A percentile compares a stretch with the other conserved stretches of the same genome.
These are phyloP conservation scores for Chaetops frenatus DNA, from an alignment of 2,113 vertebrate species.

Conservation along the genomic window DNA sequence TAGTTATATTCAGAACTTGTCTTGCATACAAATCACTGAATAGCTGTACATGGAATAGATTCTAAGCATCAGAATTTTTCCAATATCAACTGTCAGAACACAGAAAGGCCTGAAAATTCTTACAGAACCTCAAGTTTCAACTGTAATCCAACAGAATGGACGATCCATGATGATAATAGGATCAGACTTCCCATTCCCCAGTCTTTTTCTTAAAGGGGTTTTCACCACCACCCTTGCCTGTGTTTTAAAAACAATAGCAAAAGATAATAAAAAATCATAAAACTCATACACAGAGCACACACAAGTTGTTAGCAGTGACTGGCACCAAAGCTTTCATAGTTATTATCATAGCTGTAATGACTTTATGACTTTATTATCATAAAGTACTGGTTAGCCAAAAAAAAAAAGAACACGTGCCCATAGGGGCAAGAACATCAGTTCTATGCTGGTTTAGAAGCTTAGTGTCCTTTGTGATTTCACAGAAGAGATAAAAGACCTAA, in stretches of 20 bases:
- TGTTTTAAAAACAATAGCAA: not conserved
- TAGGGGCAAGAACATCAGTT: not conserved
- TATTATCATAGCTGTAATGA: not conserved
- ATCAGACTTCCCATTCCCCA: not conserved
- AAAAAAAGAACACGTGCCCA: not conserved
- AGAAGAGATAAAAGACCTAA: not conserved
- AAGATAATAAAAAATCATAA: too few species aligned
- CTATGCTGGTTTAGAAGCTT: not conserved
- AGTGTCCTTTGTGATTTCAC: not conserved
- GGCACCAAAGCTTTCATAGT: not conserved
- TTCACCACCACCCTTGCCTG: too few species aligned
- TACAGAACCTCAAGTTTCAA: not conserved
- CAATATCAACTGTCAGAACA: not conserved
- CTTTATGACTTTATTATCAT: not conserved
- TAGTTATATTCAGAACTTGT: not conserved
- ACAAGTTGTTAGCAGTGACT: not conserved
- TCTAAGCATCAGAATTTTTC: not conserved
- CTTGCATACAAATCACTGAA: not conserved
- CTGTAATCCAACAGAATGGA: not conserved
- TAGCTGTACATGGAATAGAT: not conserved
- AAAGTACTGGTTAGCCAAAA: not conserved
- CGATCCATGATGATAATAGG: not conserved
- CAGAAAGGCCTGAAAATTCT: not conserved
- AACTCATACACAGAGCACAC: not conserved
- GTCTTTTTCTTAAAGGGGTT: not conserved